phyloP scores from a whole-genome alignment of 2,797 vertebrate genomes.

The Vespertilio murinus region DNA sequence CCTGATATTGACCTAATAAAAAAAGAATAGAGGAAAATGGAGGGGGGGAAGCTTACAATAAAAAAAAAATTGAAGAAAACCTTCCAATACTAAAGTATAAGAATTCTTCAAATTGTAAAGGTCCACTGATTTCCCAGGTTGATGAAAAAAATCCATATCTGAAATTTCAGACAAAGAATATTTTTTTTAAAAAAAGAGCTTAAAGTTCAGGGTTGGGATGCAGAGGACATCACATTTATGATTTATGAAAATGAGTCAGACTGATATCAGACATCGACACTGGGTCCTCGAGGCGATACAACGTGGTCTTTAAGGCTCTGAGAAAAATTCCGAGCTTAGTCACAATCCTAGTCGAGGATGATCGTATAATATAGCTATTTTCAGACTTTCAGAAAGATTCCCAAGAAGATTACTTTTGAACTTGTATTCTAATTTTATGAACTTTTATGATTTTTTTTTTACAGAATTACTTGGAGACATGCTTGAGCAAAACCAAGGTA shows the following conservation, averaged over 20 bases:
- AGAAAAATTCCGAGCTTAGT: not conserved
- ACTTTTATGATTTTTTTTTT: not conserved
- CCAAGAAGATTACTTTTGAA: not conserved
- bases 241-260: not conserved
- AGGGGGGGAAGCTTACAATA: not conserved
- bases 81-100: not conserved
- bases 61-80: not conserved
- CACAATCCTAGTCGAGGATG: not conserved
- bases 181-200: not conserved
- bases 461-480: not conserved
- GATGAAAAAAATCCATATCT: not conserved
- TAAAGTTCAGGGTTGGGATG: not conserved
- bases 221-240: not conserved
- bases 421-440: not conserved
- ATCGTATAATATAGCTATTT: not conserved
- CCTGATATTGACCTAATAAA: not conserved
- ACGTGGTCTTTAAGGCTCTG: not conserved
- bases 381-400: conserved; percentile 6
- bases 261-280: not conserved
- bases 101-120: not conserved
- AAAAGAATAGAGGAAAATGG: not conserved
- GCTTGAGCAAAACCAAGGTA: not conserved
- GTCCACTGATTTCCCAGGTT: not conserved
- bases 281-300: not conserved
- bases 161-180: conserved; percentile 1